A percentile compares a stretch with the other conserved stretches of the same genome.
phyloP scores from a whole-genome alignment of 2,113 vertebrate species.

The Salminus brasiliensis region DNA sequence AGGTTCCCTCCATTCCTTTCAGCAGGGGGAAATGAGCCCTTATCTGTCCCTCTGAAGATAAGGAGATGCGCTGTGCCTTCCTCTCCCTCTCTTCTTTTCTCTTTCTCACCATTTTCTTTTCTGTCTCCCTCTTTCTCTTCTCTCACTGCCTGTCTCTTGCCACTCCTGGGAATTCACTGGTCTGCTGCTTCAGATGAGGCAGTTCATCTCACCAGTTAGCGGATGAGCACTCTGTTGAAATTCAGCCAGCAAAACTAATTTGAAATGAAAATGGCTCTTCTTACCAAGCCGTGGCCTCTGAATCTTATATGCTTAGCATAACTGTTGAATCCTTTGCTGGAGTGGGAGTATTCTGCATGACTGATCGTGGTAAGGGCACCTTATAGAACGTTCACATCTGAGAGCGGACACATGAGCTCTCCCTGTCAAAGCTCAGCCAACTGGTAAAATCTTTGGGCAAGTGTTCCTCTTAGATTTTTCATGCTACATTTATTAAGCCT shows the following conservation, averaged over 20 bases:
- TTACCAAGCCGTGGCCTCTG: not conserved
- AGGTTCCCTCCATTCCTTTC: slow-evolving; percentile 55
- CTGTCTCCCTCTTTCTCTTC: slow-evolving; percentile 6
- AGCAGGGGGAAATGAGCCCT: slow-evolving; percentile 62
- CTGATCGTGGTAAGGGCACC: not conserved
- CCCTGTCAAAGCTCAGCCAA: not conserved
- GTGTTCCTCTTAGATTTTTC: not conserved
- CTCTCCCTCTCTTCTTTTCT: slow-evolving; percentile 11
- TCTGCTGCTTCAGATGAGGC: slow-evolving; percentile 36
- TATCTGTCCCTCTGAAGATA: slow-evolving; percentile 72
- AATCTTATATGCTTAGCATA: slow-evolving; percentile 16
- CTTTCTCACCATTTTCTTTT: not conserved
- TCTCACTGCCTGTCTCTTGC: not conserved
- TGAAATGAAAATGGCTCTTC: slow-evolving; percentile 26
- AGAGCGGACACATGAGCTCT: not conserved
- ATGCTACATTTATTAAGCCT: slow-evolving; percentile 7
- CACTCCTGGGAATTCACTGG: slow-evolving; percentile 4
- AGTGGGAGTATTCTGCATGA: slow-evolving; percentile 20
- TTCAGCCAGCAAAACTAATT: slow-evolving; percentile 37
- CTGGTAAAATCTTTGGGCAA: not conserved
- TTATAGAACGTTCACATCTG: not conserved
- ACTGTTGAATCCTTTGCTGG: not conserved
- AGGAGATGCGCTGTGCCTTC: slow-evolving; percentile 58
- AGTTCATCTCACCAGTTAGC: slow-evolving; percentile 53
- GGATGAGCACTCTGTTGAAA: slow-evolving; percentile 34